Percentiles rank a stretch among this genome's conserved stretches.
These are phyloP conservation scores for Tortricodes alternella DNA, from an alignment of 2,888 invertebrate genomes.

Conservation along the genomic window DNA sequence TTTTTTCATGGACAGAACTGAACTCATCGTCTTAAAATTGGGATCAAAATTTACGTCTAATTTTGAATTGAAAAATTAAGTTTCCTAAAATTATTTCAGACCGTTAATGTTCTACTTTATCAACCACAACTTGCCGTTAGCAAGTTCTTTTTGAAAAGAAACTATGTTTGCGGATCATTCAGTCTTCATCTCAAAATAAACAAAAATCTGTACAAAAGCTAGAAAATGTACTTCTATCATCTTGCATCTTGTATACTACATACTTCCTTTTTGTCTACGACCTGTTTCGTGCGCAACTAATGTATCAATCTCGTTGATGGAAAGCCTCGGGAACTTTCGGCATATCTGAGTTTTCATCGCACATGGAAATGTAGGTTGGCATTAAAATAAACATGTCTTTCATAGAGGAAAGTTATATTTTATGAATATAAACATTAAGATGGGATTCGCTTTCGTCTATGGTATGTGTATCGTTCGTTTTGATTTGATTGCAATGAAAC, in stretches of 20 bases:
- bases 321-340: slow-evolving; percentile 27
- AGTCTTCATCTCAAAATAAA: slow-evolving; percentile 32
- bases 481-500: slow-evolving; percentile 14
- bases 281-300: slow-evolving; percentile 48
- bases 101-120: background rate
- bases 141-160: slow-evolving; percentile 4
- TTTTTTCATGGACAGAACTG: too few relatives aligned
- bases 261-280: slow-evolving; percentile 22
- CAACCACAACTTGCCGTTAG: background rate
- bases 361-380: background rate
- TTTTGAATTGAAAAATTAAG: too few relatives aligned
- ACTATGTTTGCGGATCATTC: slow-evolving; percentile 9
- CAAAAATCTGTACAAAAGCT: slow-evolving; percentile 56
- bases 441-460: background rate
- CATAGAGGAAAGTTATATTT: background rate
- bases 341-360: slow-evolving; percentile 12
- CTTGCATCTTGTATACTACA: slow-evolving; percentile 37
- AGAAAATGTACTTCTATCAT: slow-evolving; percentile 53
- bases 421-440: background rate
- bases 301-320: slow-evolving; percentile 62
- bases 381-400: background rate
- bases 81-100: background rate
- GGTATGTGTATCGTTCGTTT: background rate
- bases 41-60: too few relatives aligned
- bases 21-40: too few relatives aligned